Percentiles rank a stretch among this genome's conserved stretches.
These are phyloP conservation scores for Mythimna ferrago DNA, from an alignment of 2,888 invertebrate genomes.

Conservation along the genomic window DNA sequence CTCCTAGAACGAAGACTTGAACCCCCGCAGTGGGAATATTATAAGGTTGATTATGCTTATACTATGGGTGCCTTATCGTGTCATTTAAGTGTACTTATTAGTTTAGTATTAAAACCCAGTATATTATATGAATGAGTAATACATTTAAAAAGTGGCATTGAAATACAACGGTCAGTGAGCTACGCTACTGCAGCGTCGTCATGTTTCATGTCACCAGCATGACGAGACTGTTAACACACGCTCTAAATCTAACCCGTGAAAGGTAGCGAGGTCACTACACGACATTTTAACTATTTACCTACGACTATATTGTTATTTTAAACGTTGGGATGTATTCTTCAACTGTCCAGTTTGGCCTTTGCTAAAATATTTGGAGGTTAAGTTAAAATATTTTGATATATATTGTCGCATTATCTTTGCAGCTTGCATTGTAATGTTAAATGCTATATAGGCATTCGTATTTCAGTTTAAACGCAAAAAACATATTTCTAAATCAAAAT, in stretches of 20 bases:
- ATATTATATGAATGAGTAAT: slow-evolving; percentile 1
- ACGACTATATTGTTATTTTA: slow-evolving; percentile 28
- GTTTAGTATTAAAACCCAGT: neutral
- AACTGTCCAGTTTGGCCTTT: slow-evolving; percentile 8
- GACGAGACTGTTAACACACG: slow-evolving; percentile 36
- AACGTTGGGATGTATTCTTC: slow-evolving; percentile 20
- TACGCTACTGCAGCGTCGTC: slow-evolving; percentile 7
- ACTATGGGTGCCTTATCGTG: too few species aligned
- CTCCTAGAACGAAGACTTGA: too few species aligned
- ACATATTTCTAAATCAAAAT: too few species aligned
- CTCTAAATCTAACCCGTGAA: slow-evolving; percentile 31
- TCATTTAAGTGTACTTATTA: neutral
- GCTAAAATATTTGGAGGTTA: slow-evolving; percentile 12
- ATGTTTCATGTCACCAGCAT: slow-evolving; percentile 40
- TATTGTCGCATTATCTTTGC: neutral
- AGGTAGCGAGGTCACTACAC: slow-evolving; percentile 32
- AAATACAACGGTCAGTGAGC: slow-evolving; percentile 20
- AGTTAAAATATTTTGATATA: neutral
- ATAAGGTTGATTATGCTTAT: too few species aligned
- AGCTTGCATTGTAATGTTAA: too few species aligned
- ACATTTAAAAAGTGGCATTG: slow-evolving; percentile 22
- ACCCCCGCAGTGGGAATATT: too few species aligned
- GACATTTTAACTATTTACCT: slow-evolving; percentile 32
- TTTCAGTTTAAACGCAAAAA: too few species aligned
- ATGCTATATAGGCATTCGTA: too few species aligned